phyloP scores from a whole-genome alignment of 2,113 vertebrate species.

The Rhinogobius similis region DNA sequence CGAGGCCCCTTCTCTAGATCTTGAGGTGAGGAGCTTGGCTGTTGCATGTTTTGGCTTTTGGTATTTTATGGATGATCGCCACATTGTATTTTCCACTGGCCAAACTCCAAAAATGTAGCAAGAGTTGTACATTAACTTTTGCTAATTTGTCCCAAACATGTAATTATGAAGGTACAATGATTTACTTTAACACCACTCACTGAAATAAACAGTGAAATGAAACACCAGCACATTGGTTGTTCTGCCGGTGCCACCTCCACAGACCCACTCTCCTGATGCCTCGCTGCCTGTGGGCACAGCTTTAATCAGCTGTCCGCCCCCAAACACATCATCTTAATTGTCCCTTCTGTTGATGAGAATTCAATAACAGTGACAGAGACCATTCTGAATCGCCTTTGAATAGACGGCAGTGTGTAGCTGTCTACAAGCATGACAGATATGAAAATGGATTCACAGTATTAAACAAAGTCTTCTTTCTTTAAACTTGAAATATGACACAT shows the following conservation, averaged over 20 bases:
- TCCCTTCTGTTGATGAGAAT: slow-evolving; percentile 68
- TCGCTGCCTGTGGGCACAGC: slow-evolving; percentile 52
- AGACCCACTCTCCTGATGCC: slow-evolving; percentile 24
- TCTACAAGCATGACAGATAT: slow-evolving; percentile 60
- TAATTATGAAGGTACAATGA: background rate
- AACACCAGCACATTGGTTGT: background rate
- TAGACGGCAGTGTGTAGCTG: slow-evolving; percentile 57
- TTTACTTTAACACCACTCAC: background rate
- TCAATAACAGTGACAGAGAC: slow-evolving; percentile 65
- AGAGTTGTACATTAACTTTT: background rate
- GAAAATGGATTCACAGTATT: slow-evolving; percentile 44
- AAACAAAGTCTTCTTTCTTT: background rate
- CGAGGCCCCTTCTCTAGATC: too few relatives aligned
- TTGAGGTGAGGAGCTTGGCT: too few relatives aligned
- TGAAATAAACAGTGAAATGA: background rate
- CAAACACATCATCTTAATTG: slow-evolving; percentile 73
- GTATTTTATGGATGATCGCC: too few relatives aligned
- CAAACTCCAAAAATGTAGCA: too few relatives aligned
- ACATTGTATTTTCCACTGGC: too few relatives aligned
- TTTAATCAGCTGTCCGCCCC: slow-evolving; percentile 69
- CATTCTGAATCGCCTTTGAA: slow-evolving; percentile 65
- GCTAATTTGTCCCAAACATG: background rate
- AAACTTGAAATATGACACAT: background rate
- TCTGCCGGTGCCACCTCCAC: slow-evolving; percentile 31
- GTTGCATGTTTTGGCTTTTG: too few relatives aligned